Conservation (phyloP, 2,888 invertebrate genomes). For the Neelides folsomi region DNA sequence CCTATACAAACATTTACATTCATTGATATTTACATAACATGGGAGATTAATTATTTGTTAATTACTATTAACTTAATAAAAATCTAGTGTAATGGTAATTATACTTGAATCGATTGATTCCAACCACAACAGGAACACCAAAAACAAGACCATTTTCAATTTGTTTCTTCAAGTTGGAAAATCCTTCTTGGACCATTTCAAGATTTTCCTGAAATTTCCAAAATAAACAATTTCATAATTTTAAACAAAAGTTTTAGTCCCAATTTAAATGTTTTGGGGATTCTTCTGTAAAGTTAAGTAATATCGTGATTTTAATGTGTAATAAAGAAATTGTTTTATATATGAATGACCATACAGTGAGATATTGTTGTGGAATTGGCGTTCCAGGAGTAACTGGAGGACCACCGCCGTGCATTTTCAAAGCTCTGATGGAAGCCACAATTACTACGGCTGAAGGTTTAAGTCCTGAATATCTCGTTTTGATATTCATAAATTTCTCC, state of each 20-base stretch:
- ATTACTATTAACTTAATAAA: background rate
- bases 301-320: too few relatives aligned
- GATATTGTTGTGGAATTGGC: slow-evolving; percentile 72
- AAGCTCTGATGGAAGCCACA: slow-evolving; percentile 81
- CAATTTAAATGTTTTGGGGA: too few relatives aligned
- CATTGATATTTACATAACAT: background rate
- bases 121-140: slow-evolving; percentile 87
- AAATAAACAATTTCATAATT: background rate
- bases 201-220: slow-evolving; percentile 57
- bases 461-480: slow-evolving; percentile 77
- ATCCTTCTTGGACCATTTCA: slow-evolving; percentile 67
- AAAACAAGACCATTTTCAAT: slow-evolving; percentile 80
- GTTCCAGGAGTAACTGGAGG: slow-evolving; percentile 71
- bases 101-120: slow-evolving; percentile 73
- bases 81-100: background rate
- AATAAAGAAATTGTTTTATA: background rate
- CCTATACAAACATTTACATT: slow-evolving; percentile 40
- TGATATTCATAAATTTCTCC: slow-evolving; percentile 97
- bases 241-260: too few relatives aligned
- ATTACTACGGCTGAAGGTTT: slow-evolving; percentile 78
- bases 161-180: slow-evolving; percentile 82
- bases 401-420: slow-evolving; percentile 99
- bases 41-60: background rate
- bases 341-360: slow-evolving; percentile 37
- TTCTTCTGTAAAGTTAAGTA: too few relatives aligned